phyloP scores from a whole-genome alignment of 2,113 vertebrate species.

The Pholis gunnellus region DNA sequence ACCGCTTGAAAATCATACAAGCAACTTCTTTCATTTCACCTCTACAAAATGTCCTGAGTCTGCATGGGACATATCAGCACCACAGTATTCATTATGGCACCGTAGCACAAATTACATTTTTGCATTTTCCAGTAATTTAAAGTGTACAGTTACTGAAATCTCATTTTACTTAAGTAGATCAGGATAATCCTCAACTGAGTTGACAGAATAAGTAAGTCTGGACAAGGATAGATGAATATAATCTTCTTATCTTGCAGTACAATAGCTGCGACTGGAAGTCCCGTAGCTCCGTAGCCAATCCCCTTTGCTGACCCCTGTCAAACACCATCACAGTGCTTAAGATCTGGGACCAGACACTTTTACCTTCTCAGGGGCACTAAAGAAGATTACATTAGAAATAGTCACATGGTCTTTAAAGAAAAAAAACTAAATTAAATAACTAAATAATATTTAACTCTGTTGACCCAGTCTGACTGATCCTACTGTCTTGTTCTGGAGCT shows the following conservation, averaged over 20 bases:
- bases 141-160: slow-evolving; percentile 65
- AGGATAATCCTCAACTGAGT: slow-evolving; percentile 72
- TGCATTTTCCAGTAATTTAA: slow-evolving; percentile 67
- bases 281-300: slow-evolving; percentile 38
- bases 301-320: slow-evolving; percentile 46
- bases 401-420: not conserved
- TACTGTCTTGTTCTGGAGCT: too few relatives aligned
- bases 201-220: slow-evolving; percentile 68
- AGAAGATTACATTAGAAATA: not conserved
- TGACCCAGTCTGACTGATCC: too few relatives aligned
- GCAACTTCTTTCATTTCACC: not conserved
- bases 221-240: slow-evolving; percentile 68
- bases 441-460: too few relatives aligned
- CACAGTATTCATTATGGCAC: slow-evolving; percentile 46
- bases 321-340: slow-evolving; percentile 41
- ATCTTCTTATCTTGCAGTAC: slow-evolving; percentile 66
- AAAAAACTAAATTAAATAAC: not conserved
- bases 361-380: slow-evolving; percentile 2
- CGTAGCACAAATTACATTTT: slow-evolving; percentile 53
- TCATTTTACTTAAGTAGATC: slow-evolving; percentile 73
- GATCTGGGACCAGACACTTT: slow-evolving; percentile 29
- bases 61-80: slow-evolving; percentile 11
- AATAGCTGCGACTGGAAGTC: slow-evolving; percentile 46
- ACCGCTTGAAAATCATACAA: not conserved
- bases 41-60: slow-evolving; percentile 8